Conservation (phyloP, 2,888 invertebrate genomes). For the Maniola hyperantus region DNA sequence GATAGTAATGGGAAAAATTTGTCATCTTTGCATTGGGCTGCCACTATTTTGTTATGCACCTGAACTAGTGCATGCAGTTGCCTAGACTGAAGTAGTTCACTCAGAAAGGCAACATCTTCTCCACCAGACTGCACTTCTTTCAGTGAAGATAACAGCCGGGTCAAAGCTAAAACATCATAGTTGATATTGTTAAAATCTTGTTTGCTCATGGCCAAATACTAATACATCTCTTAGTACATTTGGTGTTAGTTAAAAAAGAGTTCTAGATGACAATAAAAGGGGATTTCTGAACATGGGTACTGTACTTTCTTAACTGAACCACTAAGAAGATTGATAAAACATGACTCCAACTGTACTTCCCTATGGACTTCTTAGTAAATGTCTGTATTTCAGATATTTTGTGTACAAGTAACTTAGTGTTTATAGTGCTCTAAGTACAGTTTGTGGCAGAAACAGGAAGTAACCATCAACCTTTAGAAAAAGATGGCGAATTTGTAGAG, state of each 20-base stretch:
- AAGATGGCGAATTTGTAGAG: too few species aligned
- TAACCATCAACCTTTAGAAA: too few species aligned
- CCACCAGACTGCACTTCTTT: constrained; percentile 91
- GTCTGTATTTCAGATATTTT: background rate
- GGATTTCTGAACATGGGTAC: too few species aligned
- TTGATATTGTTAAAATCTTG: background rate
- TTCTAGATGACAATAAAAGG: too few species aligned
- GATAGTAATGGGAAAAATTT: constrained; percentile 92
- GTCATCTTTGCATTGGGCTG: constrained; percentile 91
- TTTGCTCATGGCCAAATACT: background rate
- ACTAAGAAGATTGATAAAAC: too few species aligned
- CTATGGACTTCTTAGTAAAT: background rate
- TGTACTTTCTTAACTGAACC: too few species aligned
- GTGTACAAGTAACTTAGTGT: too few species aligned
- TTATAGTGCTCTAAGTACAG: too few species aligned
- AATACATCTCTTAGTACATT: background rate
- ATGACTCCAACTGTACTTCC: too few species aligned
- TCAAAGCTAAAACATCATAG: constrained; percentile 84
- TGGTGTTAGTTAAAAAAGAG: too few species aligned
- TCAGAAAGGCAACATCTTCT: constrained; percentile 93
- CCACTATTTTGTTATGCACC: constrained; percentile 94
- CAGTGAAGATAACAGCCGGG: constrained; percentile 90
- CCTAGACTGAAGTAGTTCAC: constrained; percentile 91
- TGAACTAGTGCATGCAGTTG: constrained; percentile 95
- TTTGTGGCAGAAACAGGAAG: too few species aligned